Base-by-base conservation (phyloP, 1,140 invertebrate species). In the Drosophila sturtevanti region DNA sequence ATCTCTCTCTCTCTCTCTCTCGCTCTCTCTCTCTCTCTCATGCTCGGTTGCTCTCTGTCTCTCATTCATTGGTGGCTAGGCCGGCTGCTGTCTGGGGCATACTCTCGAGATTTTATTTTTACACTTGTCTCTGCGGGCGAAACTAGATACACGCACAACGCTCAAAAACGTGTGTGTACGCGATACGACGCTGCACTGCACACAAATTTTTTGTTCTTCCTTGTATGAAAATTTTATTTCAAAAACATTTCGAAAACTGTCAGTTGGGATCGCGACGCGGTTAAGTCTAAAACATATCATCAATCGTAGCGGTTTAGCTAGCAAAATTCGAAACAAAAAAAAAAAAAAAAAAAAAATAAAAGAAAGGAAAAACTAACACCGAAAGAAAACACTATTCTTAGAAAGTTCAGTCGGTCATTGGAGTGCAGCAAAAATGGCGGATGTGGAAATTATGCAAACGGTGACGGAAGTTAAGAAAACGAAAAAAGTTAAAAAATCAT, bases 401-500 rank as follows among this genome's bases (percentile, higher is more conserved):
- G 81, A 86, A 87, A 91, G 90, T 91, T 91, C 75, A 91, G 90
- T 90, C 89, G 90, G 90, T 91, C 89, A 90, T 64, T 75, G 48
- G 84, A 75, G 80, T 75, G 72, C 67, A 84, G 44, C 37, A 37
- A 84, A 92, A 93, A 92, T 97, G 96, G 96, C 96, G 92, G 96
- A 97, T 94, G 96, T 97, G 91, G 96, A 97, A 93, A 94, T 95
- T 68, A 95, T 96, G 94, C 95, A 96, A 93, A 96, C 94, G 92
- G 95, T 95, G 86, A 96, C 95, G 79, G 95, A 96, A 93, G 95
- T 95, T 92, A 97, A 97, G 93, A 94, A 94, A 89, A 96, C 96
- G 92, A 95, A 96, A 92, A 97, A 97, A 94, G 95, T 96, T 93
- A 97, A 97, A 94, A 97, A 97, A 93, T 94, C 95, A 79, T 95